Evolutionary conservation across 2,888 invertebrate species (phyloP).

Genomic region (Crematogaster levior): DNA sequence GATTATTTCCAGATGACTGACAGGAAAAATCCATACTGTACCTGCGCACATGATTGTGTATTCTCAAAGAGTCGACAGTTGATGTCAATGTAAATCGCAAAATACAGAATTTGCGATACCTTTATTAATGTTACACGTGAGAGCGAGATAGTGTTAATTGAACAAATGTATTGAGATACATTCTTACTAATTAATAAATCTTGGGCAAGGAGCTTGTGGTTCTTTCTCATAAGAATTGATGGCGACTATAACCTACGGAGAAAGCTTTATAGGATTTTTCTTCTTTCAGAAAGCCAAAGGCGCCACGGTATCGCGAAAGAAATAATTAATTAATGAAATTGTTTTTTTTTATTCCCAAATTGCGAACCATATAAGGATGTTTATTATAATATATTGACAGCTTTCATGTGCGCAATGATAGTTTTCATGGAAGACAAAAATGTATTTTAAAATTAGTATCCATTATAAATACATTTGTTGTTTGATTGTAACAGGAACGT

Average conservation of each 20-base stretch:
- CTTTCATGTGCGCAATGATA: background rate
- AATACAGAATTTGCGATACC: too few species aligned
- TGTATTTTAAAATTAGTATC: background rate
- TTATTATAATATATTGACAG: too few species aligned
- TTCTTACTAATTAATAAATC: background rate
- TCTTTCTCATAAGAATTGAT: background rate
- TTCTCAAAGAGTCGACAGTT: background rate
- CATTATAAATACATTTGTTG: background rate
- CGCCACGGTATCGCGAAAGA: background rate
- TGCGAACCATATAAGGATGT: too few species aligned
- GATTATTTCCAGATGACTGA: background rate
- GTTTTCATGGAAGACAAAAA: background rate
- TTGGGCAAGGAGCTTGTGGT: background rate
- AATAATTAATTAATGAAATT: background rate
- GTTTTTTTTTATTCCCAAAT: background rate
- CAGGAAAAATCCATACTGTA: background rate
- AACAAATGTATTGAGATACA: background rate
- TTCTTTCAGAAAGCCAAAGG: background rate
- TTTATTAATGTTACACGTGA: background rate
- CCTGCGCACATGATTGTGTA: too few species aligned
- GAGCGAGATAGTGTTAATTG: background rate
- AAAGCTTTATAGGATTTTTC: background rate
- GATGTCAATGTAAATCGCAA: background rate
- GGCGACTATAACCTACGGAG: background rate
- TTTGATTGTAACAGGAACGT: background rate